Evolutionary conservation across 2,797 vertebrate species (phyloP), one percentile per base, ranked within the genome.

Genomic region (Chelidonichthys spinosus): DNA sequence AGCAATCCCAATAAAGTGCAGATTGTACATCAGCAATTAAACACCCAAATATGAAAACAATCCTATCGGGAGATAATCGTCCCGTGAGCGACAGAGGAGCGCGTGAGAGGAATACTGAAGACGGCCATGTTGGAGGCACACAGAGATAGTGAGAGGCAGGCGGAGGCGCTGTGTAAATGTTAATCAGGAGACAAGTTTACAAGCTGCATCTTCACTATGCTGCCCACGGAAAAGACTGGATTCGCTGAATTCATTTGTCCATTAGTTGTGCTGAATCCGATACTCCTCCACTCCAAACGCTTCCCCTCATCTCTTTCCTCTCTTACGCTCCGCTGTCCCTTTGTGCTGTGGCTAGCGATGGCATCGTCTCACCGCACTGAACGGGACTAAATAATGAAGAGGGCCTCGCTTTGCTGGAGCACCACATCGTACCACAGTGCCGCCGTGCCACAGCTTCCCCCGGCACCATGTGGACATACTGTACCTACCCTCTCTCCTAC

Each of bases 21-120:
- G 82, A 85, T 83, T 81, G 68, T 5, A 37, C 74, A 88, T 85
- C 73, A 83, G 81, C 77, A 87, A 81, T 82, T 82, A 85, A 79
- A 72, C 50, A 40, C 73, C 73, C 65, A 67, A 63, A 67, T 69
- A 58, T 54, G 36, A 70, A 69, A 62, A 67, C 79, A 75, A 49
- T 7, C 50, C 39, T 74, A 85, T 86, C 75, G 18, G 81, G n/a
- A 76, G 78, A 72, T 78, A 58, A 86, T 82, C 82, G 60, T 52
- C 47, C 62, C 44, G 52, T 58, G 68, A 65, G 70, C 77, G 62
- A 56, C 47, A 37, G 50, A 67, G 68, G 1, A 11, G 25, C 17
- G 63, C 82, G 63, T 72, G 73, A 78, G 79, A 74, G 50, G 53
- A 80, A 77, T 71, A 4, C 58, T 63, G 49, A 74, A 46, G 55